These are phyloP conservation scores for Porphyrio hochstetteri DNA, from an alignment of 2,113 vertebrate species.

Conservation along the genomic window DNA sequence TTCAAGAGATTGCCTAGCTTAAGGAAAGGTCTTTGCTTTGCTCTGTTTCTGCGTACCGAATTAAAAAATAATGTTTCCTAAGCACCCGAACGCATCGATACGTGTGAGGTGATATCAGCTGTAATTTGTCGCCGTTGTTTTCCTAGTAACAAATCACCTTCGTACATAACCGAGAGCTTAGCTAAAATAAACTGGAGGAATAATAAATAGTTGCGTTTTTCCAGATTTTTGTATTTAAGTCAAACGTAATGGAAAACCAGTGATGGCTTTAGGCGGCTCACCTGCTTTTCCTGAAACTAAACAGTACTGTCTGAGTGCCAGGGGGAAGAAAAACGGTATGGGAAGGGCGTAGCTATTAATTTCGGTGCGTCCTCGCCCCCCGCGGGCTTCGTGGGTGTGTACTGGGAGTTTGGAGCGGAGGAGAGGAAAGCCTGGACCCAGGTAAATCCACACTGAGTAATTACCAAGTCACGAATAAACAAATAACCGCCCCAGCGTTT, in stretches of 20 bases:
- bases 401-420: not conserved
- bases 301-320: not conserved
- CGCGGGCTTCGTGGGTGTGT: not conserved
- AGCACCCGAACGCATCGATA: not conserved
- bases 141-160: not conserved
- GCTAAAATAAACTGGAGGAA: not conserved
- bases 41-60: not conserved
- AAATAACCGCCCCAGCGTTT: not conserved
- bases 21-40: not conserved
- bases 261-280: not conserved
- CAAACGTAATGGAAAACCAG: not conserved
- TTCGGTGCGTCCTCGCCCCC: no score
- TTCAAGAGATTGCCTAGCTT: not conserved
- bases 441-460: not conserved
- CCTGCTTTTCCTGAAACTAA: not conserved
- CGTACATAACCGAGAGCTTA: not conserved
- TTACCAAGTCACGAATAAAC: not conserved
- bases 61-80: not conserved
- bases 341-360: not conserved
- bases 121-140: not conserved
- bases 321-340: not conserved
- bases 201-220: not conserved
- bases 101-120: not conserved
- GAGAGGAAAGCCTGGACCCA: not conserved
- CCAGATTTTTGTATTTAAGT: not conserved